These are phyloP conservation scores for Drosophila cognata DNA, from an alignment of 2,888 invertebrate genomes.

Conservation along the genomic window DNA sequence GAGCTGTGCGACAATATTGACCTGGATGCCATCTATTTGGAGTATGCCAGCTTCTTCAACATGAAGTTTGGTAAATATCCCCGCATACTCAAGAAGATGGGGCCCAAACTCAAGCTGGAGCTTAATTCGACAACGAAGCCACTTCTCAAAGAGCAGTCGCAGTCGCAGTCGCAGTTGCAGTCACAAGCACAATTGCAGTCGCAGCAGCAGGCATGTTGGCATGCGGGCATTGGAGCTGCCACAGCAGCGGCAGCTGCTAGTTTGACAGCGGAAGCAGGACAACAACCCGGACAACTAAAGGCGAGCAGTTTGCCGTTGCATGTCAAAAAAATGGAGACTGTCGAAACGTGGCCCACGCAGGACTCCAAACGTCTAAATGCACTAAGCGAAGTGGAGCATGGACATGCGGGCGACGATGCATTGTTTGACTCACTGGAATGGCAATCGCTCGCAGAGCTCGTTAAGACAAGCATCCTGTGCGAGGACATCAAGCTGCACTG, in stretches of 20 bases:
- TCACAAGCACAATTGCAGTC: constrained; percentile 43
- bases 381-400: constrained; percentile 75
- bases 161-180: constrained; percentile 21
- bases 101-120: constrained; percentile 69
- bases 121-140: constrained; percentile 21
- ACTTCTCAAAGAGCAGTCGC: neutral
- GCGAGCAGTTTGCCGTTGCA: constrained; percentile 66
- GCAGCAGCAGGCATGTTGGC: constrained; percentile 11
- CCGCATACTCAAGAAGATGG: constrained; percentile 88
- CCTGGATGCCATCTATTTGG: constrained; percentile 93
- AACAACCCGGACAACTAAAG: constrained; percentile 32
- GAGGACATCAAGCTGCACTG: constrained; percentile 89
- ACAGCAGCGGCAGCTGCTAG: constrained; percentile 23
- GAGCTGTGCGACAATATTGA: constrained; percentile 96
- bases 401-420: constrained; percentile 62
- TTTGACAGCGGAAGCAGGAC: neutral
- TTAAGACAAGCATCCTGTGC: constrained; percentile 85
- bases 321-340: constrained; percentile 70
- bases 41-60: constrained; percentile 94
- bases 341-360: constrained; percentile 14
- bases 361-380: constrained; percentile 31
- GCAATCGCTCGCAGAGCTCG: constrained; percentile 81
- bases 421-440: constrained; percentile 73
- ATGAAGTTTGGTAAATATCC: constrained; percentile 95
- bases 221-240: constrained; percentile 22